phyloP scores from a whole-genome alignment of 2,888 invertebrate species.

The Mythimna vitellina region DNA sequence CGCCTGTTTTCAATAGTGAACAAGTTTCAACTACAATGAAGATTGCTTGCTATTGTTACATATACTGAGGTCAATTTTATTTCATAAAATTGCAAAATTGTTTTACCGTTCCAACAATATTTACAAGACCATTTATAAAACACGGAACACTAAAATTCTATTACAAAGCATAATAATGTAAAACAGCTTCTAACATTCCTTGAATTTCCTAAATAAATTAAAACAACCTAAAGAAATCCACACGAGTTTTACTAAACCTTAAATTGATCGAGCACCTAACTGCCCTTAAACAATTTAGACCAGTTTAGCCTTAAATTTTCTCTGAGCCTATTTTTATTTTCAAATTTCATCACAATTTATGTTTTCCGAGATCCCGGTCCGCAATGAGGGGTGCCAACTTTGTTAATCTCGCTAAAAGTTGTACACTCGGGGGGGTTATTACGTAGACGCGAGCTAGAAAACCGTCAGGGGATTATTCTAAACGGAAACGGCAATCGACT shows the following conservation, averaged over 20 bases:
- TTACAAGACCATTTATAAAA: not conserved
- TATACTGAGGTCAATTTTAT: too few species aligned
- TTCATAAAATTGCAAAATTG: too few species aligned
- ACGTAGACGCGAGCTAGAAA: constrained; percentile 73
- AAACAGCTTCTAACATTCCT: not conserved
- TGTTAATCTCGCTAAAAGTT: constrained; percentile 88
- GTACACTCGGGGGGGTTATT: constrained; percentile 82
- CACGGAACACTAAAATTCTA: not conserved
- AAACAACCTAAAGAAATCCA: constrained; percentile 18
- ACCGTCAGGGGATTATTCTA: constrained; percentile 66
- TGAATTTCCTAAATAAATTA: constrained; percentile 7
- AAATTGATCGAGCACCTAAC: constrained; percentile 60
- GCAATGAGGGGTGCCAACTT: constrained; percentile 80
- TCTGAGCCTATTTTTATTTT: constrained; percentile 81
- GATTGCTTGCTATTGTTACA: too few species aligned
- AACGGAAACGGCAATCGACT: constrained; percentile 65
- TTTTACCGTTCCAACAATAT: too few species aligned
- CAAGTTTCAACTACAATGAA: not conserved
- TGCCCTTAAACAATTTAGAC: constrained; percentile 67
- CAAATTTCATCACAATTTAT: constrained; percentile 86
- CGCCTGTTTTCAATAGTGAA: not conserved
- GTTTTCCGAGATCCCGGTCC: constrained; percentile 77
- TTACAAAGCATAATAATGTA: not conserved
- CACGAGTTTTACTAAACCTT: constrained; percentile 42
- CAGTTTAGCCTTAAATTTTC: constrained; percentile 70